Conservation (phyloP, 2,888 invertebrate species). For the Brachylomia viminalis region DNA sequence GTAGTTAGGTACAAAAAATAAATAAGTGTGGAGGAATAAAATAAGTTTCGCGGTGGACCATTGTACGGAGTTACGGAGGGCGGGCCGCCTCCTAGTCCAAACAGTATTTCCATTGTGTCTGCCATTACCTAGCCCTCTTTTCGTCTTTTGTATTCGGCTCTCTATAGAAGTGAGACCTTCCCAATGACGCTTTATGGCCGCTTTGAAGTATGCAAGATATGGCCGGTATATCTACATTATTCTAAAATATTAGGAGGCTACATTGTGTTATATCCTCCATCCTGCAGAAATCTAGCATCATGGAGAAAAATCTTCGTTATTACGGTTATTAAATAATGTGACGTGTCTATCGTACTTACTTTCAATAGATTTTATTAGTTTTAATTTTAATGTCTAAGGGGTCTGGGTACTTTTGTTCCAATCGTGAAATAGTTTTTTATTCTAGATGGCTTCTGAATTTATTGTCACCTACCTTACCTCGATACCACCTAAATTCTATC, state of each 20-base stretch:
- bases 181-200: slow-evolving; percentile 87
- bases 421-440: background rate
- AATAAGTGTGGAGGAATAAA: slow-evolving; percentile 87
- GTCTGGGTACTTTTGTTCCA: background rate
- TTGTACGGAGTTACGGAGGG: slow-evolving; percentile 84
- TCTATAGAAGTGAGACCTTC: slow-evolving; percentile 89
- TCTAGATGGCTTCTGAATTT: background rate
- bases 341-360: background rate
- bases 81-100: slow-evolving; percentile 85
- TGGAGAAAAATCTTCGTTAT: slow-evolving; percentile 8
- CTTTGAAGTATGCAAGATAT: slow-evolving; percentile 88
- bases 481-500: background rate
- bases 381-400: background rate
- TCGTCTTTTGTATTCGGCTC: slow-evolving; percentile 88
- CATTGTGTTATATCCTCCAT: slow-evolving; percentile 59
- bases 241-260: slow-evolving; percentile 67
- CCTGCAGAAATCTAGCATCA: too few species aligned
- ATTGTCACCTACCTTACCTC: too few species aligned
- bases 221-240: slow-evolving; percentile 72
- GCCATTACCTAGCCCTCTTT: slow-evolving; percentile 90
- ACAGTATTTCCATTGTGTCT: slow-evolving; percentile 89
- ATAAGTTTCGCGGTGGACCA: slow-evolving; percentile 86
- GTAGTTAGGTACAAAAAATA: slow-evolving; percentile 81
- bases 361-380: background rate
- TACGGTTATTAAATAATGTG: slow-evolving; percentile 1